These are phyloP conservation scores for Hirtodrosophila histrioides DNA, from an alignment of 2,888 invertebrate species.

Conservation along the genomic window DNA sequence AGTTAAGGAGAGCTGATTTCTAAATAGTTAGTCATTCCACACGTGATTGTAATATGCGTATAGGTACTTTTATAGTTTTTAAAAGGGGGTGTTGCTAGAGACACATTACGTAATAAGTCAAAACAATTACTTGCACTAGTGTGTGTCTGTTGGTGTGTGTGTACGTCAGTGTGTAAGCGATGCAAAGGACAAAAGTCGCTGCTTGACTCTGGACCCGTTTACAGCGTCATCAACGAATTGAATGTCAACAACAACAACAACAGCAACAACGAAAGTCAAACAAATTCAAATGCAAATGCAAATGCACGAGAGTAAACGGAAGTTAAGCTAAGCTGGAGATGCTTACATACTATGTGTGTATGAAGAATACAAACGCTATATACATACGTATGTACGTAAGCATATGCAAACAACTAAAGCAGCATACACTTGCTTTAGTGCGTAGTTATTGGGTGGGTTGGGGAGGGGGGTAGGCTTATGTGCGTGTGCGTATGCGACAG, in stretches of 20 bases:
- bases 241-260: constrained; percentile 31
- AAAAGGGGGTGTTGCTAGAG: constrained; percentile 25
- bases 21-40: constrained; percentile 32
- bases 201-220: constrained; percentile 4
- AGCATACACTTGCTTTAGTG: constrained; percentile 32
- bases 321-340: constrained; percentile 21
- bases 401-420: constrained; percentile 28
- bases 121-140: constrained; percentile 36
- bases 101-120: constrained; percentile 49
- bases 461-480: constrained; percentile 8
- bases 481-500: constrained; percentile 39
- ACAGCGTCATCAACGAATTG: constrained; percentile 12
- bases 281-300: constrained; percentile 22
- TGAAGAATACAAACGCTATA: no score
- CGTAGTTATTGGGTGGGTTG: constrained; percentile 29
- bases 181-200: constrained; percentile 35
- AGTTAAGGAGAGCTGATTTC: constrained; percentile 1
- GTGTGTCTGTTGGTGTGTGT: constrained; percentile 6
- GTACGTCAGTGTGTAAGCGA: neutral
- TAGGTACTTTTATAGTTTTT: constrained; percentile 9
- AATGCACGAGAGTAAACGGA: constrained; percentile 36
- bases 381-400: constrained; percentile 1
- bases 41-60: constrained; percentile 21
- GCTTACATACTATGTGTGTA: neutral
- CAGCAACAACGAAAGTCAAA: constrained; percentile 5